Evolutionary conservation across 2,888 invertebrate species (phyloP), one percentile per base, ranked within the genome.

Genomic region (Oxytorus armatus): DNA sequence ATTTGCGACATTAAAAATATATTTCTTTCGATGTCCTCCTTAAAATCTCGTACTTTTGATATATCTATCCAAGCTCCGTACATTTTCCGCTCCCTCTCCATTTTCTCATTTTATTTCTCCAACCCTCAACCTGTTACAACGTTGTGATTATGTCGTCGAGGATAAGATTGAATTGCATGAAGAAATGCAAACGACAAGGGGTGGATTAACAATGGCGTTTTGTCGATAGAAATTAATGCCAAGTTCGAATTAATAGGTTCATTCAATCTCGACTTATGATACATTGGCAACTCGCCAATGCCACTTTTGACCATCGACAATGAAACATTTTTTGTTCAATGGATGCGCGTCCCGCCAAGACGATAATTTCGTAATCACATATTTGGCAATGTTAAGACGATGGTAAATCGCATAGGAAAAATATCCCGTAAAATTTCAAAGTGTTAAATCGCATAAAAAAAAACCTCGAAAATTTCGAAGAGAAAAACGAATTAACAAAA

Each of bases 181-280:
- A 57, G 14, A 33, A 11, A 57, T 57, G 16, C n/a, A 57, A 57
- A n/a, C n/a, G 25, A 14, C 7, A 4, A 29, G 0, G 53, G 14
- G 23, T 47, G 8, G 51, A 25, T 47, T 5, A 7, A 1, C n/a
- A n/a, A 8, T 10, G 18, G 11, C 21, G n/a, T 4, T 18, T 39
- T 16, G 3, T 23, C 36, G 36, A 68, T 36, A 10, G 16, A 68
- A 68, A 51, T 68, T 68, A 51, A 68, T 51, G 36, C 39, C 23
- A 8, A 53, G 18, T n/a, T n/a, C 23, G 66, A 51, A 68, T 68
- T 39, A 68, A 65, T 65, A 29, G 29, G 47, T 65, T 33, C 36
- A 25, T 14, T 63, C 44, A 47, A 16, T 65, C 47, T 63, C 44
- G 16, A 49, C 49, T 47, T 29, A 29, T 47, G 25, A 10, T 7